phyloP scores from a whole-genome alignment of 1,140 invertebrate species.

The Ceratina japonica region DNA sequence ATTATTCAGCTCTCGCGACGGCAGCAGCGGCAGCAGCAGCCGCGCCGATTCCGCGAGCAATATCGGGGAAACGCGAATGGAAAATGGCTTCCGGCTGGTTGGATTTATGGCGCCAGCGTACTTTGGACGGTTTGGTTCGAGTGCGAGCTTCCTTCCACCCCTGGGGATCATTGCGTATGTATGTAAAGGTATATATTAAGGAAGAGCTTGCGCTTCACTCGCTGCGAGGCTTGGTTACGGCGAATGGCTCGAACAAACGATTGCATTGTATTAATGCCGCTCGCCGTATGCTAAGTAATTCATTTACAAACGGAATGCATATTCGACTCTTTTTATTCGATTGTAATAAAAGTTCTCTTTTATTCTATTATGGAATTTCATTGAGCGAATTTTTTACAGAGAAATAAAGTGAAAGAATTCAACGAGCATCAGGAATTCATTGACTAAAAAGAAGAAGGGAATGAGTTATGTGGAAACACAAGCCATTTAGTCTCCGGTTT shows the following conservation, averaged over 20 bases:
- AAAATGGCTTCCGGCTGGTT: conserved; percentile 49
- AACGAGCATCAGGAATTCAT: neutral
- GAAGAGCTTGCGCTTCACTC: neutral
- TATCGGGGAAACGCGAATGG: conserved; percentile 55
- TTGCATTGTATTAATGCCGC: too few relatives aligned
- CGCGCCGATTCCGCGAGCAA: conserved; percentile 51
- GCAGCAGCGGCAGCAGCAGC: conserved; percentile 64
- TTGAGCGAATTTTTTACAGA: neutral
- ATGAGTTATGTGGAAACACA: neutral
- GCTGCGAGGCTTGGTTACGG: neutral
- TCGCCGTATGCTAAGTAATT: too few relatives aligned
- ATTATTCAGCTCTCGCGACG: conserved; percentile 77
- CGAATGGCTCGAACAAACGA: neutral
- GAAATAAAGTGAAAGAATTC: neutral
- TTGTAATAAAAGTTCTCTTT: too few relatives aligned
- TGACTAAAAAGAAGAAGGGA: neutral
- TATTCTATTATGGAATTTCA: too few relatives aligned
- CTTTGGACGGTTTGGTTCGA: neutral
- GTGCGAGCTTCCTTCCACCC: neutral
- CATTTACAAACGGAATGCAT: too few relatives aligned
- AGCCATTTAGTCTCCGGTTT: conserved; percentile 28
- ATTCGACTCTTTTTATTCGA: too few relatives aligned
- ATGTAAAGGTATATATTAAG: neutral
- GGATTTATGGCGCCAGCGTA: conserved; percentile 32
- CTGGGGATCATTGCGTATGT: neutral